Percentiles rank a stretch among this genome's conserved stretches.
Evolutionary conservation across 2,113 vertebrate species (phyloP).

Genomic region (Sorex araneus): DNA sequence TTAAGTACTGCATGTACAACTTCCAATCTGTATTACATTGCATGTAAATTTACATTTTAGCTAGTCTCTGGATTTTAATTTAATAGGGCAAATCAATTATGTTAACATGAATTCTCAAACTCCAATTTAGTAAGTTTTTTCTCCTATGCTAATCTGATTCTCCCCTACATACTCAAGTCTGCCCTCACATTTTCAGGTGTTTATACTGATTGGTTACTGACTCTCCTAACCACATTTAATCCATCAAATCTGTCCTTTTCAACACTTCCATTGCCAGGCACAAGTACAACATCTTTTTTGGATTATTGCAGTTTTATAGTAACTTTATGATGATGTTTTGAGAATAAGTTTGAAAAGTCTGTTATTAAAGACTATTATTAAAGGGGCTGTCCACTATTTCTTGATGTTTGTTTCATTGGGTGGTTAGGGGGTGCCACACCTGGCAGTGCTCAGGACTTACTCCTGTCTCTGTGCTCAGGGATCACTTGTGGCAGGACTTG

Average conservation of each 20-base stretch:
- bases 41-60: constrained; percentile 8
- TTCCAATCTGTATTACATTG: constrained; percentile 32
- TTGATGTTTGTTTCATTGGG: too few relatives aligned
- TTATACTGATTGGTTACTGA: neutral
- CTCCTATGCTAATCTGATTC: neutral
- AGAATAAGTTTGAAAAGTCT: constrained; percentile 11
- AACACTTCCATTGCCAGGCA: neutral
- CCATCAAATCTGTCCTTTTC: neutral
- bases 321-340: neutral
- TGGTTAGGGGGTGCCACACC: too few relatives aligned
- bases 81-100: neutral
- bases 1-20: neutral
- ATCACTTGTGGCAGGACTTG: too few relatives aligned
- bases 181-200: neutral
- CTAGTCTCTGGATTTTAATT: neutral
- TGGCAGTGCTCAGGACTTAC: too few relatives aligned
- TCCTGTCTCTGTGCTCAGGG: too few relatives aligned
- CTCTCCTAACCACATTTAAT: neutral
- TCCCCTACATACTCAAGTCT: neutral
- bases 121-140: neutral
- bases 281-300: neutral
- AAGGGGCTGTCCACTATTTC: neutral
- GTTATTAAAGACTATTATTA: neutral
- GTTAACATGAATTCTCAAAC: constrained; percentile 34
- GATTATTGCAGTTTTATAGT: neutral